Percentiles rank a stretch among this genome's conserved stretches.
Conservation (phyloP, 35 echinoderm and acorn worm species). For the Apostichopus californicus region DNA sequence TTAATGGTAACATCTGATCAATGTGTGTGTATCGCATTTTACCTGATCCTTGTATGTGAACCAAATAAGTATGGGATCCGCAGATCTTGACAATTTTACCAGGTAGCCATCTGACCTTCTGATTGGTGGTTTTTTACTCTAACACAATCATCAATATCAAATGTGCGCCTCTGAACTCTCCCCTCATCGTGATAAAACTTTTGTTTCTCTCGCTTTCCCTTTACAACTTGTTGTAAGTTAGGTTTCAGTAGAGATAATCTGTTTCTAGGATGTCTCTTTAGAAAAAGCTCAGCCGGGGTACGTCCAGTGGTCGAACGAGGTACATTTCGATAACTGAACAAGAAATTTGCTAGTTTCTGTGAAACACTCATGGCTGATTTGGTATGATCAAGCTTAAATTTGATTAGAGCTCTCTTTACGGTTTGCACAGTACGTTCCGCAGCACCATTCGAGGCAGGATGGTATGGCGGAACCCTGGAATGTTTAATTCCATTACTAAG, state of each 20-base stretch:
- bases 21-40: neutral
- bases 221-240: conserved; percentile 30
- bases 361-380: neutral
- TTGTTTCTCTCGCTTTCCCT: conserved; percentile 53
- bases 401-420: conserved; percentile 46
- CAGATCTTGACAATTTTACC: conserved; percentile 61
- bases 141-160: conserved; percentile 39
- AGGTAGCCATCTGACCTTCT: conserved; percentile 51
- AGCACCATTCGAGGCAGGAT: conserved; percentile 54
- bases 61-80: conserved; percentile 51
- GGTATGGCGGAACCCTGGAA: conserved; percentile 36
- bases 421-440: conserved; percentile 66
- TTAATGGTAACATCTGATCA: conserved; percentile 24
- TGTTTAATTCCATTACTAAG: conserved; percentile 46
- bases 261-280: conserved; percentile 64
- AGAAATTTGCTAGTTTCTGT: conserved; percentile 43
- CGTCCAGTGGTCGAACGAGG: conserved; percentile 62
- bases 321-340: conserved; percentile 48
- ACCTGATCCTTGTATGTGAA: conserved; percentile 43
- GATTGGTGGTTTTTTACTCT: conserved; percentile 48
- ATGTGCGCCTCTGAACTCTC: neutral
- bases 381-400: conserved; percentile 6
- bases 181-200: conserved; percentile 59
- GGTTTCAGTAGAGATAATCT: conserved; percentile 67
- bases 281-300: conserved; percentile 68